phyloP scores from a whole-genome alignment of 2,797 vertebrate genomes.

The Karalla daura region DNA sequence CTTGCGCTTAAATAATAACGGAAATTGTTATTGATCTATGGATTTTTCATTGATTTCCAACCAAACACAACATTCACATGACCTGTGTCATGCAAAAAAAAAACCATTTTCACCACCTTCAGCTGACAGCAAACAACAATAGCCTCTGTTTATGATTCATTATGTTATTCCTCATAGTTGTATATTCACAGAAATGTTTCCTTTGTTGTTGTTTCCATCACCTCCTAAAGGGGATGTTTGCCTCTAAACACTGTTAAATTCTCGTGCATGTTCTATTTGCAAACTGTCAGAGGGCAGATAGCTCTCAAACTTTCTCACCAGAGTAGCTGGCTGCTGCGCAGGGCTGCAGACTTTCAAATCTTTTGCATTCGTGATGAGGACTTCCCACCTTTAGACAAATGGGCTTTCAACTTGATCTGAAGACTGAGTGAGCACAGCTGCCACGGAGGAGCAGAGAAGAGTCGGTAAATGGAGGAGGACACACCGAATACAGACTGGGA shows the following conservation, averaged over 20 bases:
- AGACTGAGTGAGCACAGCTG: slow-evolving; percentile 1
- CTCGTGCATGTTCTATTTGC: background rate
- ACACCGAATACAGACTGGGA: background rate
- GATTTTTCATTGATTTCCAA: no score
- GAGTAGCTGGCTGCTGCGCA: background rate
- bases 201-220: background rate
- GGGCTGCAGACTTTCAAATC: background rate
- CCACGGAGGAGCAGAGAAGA: background rate
- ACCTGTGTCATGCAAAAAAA: no score
- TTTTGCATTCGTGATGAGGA: background rate
- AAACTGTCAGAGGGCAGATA: background rate
- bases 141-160: background rate
- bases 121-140: background rate
- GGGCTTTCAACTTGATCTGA: no score
- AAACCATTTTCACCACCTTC: no score
- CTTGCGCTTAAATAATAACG: no score
- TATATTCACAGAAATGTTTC: background rate
- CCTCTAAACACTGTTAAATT: background rate
- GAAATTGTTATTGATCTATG: no score
- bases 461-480: background rate
- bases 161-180: background rate
- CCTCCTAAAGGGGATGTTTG: background rate
- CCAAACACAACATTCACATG: no score
- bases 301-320: background rate
- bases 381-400: background rate